Conservation (phyloP, 2,888 invertebrate species). For the Coelopa pilipes region DNA sequence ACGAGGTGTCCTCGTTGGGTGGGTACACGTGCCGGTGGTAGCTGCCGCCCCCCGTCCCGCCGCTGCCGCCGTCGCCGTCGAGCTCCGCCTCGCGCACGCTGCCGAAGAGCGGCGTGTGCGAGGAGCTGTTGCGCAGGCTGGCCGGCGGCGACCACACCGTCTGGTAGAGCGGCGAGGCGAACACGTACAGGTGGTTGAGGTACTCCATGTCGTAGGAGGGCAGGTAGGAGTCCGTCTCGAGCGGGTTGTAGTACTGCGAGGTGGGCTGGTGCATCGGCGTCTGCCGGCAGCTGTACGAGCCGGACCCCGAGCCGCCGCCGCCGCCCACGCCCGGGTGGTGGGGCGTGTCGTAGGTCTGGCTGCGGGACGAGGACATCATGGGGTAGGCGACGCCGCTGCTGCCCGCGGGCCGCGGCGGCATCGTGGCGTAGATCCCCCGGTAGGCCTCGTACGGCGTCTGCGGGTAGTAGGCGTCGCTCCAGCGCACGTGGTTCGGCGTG, state of each 20-base stretch:
- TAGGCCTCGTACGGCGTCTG: slow-evolving; percentile 73
- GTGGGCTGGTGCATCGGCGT: slow-evolving; percentile 67
- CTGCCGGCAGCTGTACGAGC: slow-evolving; percentile 63
- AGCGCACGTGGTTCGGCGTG: slow-evolving; percentile 72
- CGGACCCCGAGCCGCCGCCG: slow-evolving; percentile 48
- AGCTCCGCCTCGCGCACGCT: slow-evolving; percentile 64
- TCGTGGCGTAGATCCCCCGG: slow-evolving; percentile 69
- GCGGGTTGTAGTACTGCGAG: slow-evolving; percentile 64
- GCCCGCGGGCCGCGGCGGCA: slow-evolving; percentile 63
- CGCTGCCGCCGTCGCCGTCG: slow-evolving; percentile 58
- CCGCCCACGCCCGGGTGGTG: slow-evolving; percentile 57
- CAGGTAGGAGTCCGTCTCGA: slow-evolving; percentile 66
- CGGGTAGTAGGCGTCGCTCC: slow-evolving; percentile 75
- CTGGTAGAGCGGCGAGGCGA: slow-evolving; percentile 66
- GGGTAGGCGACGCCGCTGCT: slow-evolving; percentile 49
- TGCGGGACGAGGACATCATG: slow-evolving; percentile 57
- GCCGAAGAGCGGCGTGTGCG: slow-evolving; percentile 65
- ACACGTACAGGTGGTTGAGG: slow-evolving; percentile 65
- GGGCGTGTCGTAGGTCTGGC: slow-evolving; percentile 63
- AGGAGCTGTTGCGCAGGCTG: slow-evolving; percentile 63
- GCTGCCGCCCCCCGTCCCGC: slow-evolving; percentile 50
- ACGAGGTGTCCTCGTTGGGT: slow-evolving; percentile 64
- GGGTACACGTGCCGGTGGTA: slow-evolving; percentile 65
- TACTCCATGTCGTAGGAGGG: slow-evolving; percentile 67
- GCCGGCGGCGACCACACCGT: slow-evolving; percentile 67